A percentile compares a stretch with the other conserved stretches of the same genome.
Evolutionary conservation across 2,888 invertebrate genomes (phyloP).

Genomic region (Drosophila austrosaltans): DNA sequence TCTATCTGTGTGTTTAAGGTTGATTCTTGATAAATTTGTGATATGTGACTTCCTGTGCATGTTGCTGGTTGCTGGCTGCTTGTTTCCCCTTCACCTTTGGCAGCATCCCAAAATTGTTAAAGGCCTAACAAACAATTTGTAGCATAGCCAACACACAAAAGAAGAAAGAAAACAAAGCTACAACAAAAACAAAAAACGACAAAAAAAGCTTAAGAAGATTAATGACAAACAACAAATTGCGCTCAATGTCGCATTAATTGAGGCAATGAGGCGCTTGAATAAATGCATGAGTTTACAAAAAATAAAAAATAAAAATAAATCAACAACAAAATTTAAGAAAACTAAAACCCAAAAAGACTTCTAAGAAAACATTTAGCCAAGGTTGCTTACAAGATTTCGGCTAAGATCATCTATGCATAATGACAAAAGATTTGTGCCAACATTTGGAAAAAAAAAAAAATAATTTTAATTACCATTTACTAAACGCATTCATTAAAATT

Average conservation of each 20-base stretch:
- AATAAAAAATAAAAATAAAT: slow-evolving; percentile 25
- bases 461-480: slow-evolving; percentile 29
- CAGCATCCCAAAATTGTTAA: slow-evolving; percentile 16
- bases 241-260: slow-evolving; percentile 80
- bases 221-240: slow-evolving; percentile 79
- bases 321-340: slow-evolving; percentile 39
- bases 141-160: slow-evolving; percentile 16
- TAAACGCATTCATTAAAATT: slow-evolving; percentile 12
- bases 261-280: slow-evolving; percentile 74
- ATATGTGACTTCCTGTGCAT: slow-evolving; percentile 62
- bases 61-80: too few species aligned
- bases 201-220: slow-evolving; percentile 69
- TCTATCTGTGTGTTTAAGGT: slow-evolving; percentile 5
- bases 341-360: slow-evolving; percentile 43
- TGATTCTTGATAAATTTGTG: slow-evolving; percentile 56
- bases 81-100: too few species aligned
- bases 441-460: not conserved
- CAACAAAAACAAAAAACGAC: not conserved
- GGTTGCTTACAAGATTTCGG: slow-evolving; percentile 46
- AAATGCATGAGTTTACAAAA: slow-evolving; percentile 68
- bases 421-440: not conserved
- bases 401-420: slow-evolving; percentile 7
- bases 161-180: slow-evolving; percentile 13
- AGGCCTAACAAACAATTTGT: slow-evolving; percentile 24
- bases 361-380: slow-evolving; percentile 52